A percentile compares a stretch with the other conserved stretches of the same genome.
Evolutionary conservation across 2,888 invertebrate species (phyloP).

Genomic region (Macrosoma leucophasiata): DNA sequence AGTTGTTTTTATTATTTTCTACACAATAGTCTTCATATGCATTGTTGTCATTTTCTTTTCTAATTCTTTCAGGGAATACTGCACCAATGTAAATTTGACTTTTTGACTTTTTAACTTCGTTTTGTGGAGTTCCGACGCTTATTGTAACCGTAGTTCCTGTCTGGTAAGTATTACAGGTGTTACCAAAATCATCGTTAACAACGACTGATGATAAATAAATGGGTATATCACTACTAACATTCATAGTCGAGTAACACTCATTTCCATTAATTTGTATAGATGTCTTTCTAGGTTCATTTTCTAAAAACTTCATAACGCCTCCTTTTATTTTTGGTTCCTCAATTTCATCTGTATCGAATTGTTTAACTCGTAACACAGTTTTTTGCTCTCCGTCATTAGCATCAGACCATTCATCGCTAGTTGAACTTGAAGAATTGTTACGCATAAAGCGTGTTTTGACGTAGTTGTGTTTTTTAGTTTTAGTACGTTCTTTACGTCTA

Average conservation of each 20-base stretch:
- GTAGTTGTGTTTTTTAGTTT: constrained; percentile 66
- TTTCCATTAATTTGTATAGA: constrained; percentile 84
- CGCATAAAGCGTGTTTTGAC: constrained; percentile 69
- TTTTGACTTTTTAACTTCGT: constrained; percentile 58
- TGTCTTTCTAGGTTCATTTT: constrained; percentile 74
- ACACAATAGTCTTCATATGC: constrained; percentile 63
- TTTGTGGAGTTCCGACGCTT: constrained; percentile 73
- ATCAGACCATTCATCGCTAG: constrained; percentile 71
- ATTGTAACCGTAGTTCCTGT: constrained; percentile 78
- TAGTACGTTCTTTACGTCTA: constrained; percentile 53
- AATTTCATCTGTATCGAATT: constrained; percentile 69
- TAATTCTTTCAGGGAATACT: constrained; percentile 42
- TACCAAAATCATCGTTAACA: constrained; percentile 75
- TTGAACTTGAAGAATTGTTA: constrained; percentile 63
- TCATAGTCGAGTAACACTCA: constrained; percentile 85
- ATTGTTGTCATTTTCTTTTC: constrained; percentile 43
- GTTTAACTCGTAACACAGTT: constrained; percentile 60
- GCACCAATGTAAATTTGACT: constrained; percentile 72
- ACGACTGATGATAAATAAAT: constrained; percentile 84
- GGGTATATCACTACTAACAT: constrained; percentile 80
- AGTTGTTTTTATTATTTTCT: constrained; percentile 35
- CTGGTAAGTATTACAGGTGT: constrained; percentile 62
- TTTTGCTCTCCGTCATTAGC: constrained; percentile 66
- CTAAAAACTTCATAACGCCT: constrained; percentile 38
- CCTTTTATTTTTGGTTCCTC: constrained; percentile 38